phyloP scores from a whole-genome alignment of 2,888 invertebrate genomes.

The Chrysopilus asiliformis region DNA sequence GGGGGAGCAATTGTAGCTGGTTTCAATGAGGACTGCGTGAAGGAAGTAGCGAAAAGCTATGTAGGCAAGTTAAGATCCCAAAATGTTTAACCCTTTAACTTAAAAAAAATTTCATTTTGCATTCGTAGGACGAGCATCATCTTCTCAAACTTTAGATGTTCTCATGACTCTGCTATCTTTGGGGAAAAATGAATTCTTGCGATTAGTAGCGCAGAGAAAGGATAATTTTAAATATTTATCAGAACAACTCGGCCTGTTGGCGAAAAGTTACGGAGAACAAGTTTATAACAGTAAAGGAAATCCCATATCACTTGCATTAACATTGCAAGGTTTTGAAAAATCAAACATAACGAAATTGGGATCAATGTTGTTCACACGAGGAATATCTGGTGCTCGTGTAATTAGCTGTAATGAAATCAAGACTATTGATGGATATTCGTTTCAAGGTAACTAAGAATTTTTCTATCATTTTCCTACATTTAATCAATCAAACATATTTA shows the following conservation, averaged over 20 bases:
- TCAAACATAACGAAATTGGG: constrained; percentile 47
- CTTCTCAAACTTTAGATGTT: constrained; percentile 55
- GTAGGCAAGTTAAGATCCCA: constrained; percentile 35
- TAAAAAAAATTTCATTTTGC: too few species aligned
- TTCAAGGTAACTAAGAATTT: constrained; percentile 43
- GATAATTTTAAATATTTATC: constrained; percentile 47
- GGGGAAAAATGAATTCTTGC: constrained; percentile 49
- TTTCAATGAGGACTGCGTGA: constrained; percentile 46
- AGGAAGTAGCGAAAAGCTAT: constrained; percentile 55
- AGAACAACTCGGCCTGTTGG: constrained; percentile 41
- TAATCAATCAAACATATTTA: too few species aligned
- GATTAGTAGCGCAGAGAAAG: constrained; percentile 45
- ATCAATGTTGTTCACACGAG: constrained; percentile 57
- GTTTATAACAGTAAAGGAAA: constrained; percentile 49
- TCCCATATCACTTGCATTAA: constrained; percentile 52
- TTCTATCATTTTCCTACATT: too few species aligned
- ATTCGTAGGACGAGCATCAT: constrained; percentile 54
- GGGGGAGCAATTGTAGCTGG: constrained; percentile 67
- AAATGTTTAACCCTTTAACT: too few species aligned
- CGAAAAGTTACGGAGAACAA: constrained; percentile 42
- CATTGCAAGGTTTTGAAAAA: constrained; percentile 20
- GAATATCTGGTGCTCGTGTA: constrained; percentile 58
- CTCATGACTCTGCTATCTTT: constrained; percentile 61
- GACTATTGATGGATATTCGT: constrained; percentile 41
- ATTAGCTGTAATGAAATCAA: constrained; percentile 41